Evolutionary conservation across 2,113 vertebrate genomes (phyloP), one percentile per base, ranked within the genome.

Genomic region (Microcebus tavaratra): DNA sequence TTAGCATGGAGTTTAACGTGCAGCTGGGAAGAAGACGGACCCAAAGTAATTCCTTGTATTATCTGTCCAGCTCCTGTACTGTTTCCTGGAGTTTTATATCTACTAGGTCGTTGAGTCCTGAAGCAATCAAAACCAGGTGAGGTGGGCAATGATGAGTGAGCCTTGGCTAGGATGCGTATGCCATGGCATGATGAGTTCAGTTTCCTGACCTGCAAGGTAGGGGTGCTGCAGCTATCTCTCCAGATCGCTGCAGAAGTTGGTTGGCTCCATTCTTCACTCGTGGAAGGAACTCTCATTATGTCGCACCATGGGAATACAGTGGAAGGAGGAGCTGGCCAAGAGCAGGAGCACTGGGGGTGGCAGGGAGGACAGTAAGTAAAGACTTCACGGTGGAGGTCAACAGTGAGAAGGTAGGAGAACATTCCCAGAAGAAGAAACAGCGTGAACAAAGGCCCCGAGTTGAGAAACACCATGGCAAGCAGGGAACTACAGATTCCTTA

Each of bases 191-290:
- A 29, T 45, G 65, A 57, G 23, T 70, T 95, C 34, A 59, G 31
- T 45, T 65, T 84, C 76, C 23, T 65, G 4, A 50, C 57, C 21
- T 79, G 3, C 36, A 42, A 59, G 63, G 6, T 81, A 14, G 55
- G 39, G 13, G 2, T 9, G 9, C 2, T n/a, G 2, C n/a, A 5
- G 25, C 59, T 87, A 0, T 17, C 4, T 53, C 76, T 53, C n/a
- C 39, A 70, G 25, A 18, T 36, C 7, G 1, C 48, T 8, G 36
- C 9, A 20, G 53, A 18, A 8, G 2, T 45, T 25, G 59, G 6
- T 31, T 50, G 61, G 18, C 61, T 85, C 15, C 12, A 2, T 72
- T 53, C 61, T 57, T 36, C 11, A 3, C 10, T 36, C 11, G 1
- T 39, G 80, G 73, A 39, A 25, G 14, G 2, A 6, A 8, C 73